These are phyloP conservation scores for Plutella xylostella DNA, from an alignment of 2,888 invertebrate genomes.

Conservation along the genomic window DNA sequence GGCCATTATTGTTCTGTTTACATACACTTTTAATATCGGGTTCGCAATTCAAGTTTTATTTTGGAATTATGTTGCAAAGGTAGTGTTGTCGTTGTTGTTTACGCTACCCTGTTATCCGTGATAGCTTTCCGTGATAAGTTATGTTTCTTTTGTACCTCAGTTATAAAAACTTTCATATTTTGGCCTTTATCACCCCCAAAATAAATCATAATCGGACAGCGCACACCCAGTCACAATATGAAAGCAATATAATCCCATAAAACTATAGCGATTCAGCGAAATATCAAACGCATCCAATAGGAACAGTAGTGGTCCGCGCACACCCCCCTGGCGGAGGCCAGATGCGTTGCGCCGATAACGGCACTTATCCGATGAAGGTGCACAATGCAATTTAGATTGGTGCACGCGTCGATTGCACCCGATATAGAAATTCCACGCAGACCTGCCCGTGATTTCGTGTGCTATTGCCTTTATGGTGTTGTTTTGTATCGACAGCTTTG, in stretches of 20 bases:
- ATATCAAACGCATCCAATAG: background rate
- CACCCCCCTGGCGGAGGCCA: constrained; percentile 3
- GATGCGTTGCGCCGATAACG: background rate
- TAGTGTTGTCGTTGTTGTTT: too few species aligned
- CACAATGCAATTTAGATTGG: constrained; percentile 12
- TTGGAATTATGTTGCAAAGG: too few species aligned
- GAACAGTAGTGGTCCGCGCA: background rate
- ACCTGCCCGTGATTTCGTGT: background rate
- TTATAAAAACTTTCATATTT: too few species aligned
- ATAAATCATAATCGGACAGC: too few species aligned
- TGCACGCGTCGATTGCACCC: constrained; percentile 8
- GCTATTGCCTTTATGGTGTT: background rate
- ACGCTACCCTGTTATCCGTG: too few species aligned
- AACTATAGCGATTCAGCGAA: background rate
- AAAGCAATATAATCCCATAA: background rate
- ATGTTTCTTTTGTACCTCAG: too few species aligned
- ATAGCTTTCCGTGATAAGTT: too few species aligned
- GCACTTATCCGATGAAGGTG: constrained; percentile 10
- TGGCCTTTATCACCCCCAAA: too few species aligned
- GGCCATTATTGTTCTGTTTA: background rate
- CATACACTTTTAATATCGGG: too few species aligned
- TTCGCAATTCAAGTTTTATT: too few species aligned
- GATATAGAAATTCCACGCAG: constrained; percentile 5
- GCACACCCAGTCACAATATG: background rate
- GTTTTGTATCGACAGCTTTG: background rate